Conservation (phyloP, 64 coral and sea anemone genomes). For the Actinia tenebrosa region DNA sequence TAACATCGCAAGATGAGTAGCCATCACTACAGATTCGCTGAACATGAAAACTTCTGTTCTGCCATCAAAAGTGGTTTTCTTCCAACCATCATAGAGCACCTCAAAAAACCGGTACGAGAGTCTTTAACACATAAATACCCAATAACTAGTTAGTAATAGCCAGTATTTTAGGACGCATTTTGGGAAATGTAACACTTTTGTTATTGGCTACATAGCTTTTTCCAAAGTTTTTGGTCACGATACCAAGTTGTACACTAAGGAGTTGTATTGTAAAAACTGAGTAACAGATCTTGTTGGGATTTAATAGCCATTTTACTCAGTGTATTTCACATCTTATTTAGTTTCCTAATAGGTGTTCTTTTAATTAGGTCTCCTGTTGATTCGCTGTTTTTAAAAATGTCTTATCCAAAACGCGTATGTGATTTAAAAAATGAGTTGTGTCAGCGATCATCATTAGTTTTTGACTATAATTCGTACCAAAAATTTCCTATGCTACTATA, state of each 20-base stretch:
- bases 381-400: background rate
- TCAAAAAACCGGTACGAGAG: slow-evolving; percentile 23
- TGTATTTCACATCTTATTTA: background rate
- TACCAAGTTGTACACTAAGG: background rate
- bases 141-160: background rate
- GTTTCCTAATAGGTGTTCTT: background rate
- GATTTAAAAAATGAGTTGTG: background rate
- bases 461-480: too few relatives aligned
- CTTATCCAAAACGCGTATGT: background rate
- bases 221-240: background rate
- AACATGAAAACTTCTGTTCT: slow-evolving; percentile 31
- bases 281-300: background rate
- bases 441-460: too few relatives aligned
- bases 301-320: background rate
- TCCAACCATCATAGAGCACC: slow-evolving; percentile 10
- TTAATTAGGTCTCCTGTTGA: background rate
- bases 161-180: background rate
- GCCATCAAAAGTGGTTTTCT: slow-evolving; percentile 21
- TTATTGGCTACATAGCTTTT: background rate
- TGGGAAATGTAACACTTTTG: background rate
- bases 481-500: too few relatives aligned
- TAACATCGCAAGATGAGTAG: background rate
- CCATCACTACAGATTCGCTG: slow-evolving; percentile 23
- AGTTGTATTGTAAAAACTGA: background rate
- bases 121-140: background rate